These are phyloP conservation scores for Bombus huntii DNA, from an alignment of 1,140 invertebrate species.

Conservation along the genomic window DNA sequence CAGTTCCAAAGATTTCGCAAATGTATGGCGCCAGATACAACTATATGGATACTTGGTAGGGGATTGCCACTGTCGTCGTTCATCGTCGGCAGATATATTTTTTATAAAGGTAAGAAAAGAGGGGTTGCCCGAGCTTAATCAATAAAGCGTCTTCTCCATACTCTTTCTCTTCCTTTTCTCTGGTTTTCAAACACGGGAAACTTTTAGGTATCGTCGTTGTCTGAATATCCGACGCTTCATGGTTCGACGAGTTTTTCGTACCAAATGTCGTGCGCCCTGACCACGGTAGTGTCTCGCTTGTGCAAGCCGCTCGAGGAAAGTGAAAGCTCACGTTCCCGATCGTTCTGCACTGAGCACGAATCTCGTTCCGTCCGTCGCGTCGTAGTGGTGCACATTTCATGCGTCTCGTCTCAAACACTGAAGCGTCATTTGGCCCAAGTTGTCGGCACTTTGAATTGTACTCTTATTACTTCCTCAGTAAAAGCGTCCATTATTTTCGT, in stretches of 20 bases:
- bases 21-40: slow-evolving; percentile 37
- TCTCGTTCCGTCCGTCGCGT: slow-evolving; percentile 37
- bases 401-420: slow-evolving; percentile 16
- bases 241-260: slow-evolving; percentile 42
- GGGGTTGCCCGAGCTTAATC: slow-evolving; percentile 38
- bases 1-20: slow-evolving; percentile 5
- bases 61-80: slow-evolving; percentile 5
- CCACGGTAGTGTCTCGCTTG: slow-evolving; percentile 48
- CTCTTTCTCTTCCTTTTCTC: slow-evolving; percentile 35
- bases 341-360: slow-evolving; percentile 46
- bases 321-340: slow-evolving; percentile 57
- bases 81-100: slow-evolving; percentile 11
- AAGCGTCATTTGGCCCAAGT: slow-evolving; percentile 6
- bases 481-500: background rate
- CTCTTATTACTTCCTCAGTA: background rate
- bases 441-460: slow-evolving; percentile 20
- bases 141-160: slow-evolving; percentile 38
- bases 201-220: background rate
- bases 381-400: slow-evolving; percentile 18
- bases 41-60: slow-evolving; percentile 40
- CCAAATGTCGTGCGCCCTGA: slow-evolving; percentile 19
- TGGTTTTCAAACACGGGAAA: slow-evolving; percentile 5
- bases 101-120: slow-evolving; percentile 46
- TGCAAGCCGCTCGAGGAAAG: slow-evolving; percentile 61
- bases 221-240: slow-evolving; percentile 27